Percentiles rank a stretch among this genome's conserved stretches.
Conservation (phyloP, 2,797 vertebrate species). For the Anguilla pacifica region DNA sequence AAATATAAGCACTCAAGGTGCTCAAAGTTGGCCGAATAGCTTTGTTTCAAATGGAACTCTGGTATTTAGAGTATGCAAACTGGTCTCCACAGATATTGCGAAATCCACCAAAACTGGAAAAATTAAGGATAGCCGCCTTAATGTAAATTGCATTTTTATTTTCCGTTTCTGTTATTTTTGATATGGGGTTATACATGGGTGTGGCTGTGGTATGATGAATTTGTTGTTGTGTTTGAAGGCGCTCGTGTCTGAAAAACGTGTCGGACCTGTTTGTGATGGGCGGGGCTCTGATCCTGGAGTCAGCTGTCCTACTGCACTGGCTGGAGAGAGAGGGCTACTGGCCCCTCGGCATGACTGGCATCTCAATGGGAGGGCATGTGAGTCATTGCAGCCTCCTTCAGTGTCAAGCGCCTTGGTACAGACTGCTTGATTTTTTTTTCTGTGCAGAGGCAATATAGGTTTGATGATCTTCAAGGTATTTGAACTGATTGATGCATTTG, state of each 20-base stretch:
- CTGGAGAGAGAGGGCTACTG: slow-evolving; percentile 93
- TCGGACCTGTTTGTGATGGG: slow-evolving; percentile 99
- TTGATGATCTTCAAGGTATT: background rate
- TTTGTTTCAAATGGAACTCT: no score
- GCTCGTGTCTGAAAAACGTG: slow-evolving; percentile 94
- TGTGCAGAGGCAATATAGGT: background rate
- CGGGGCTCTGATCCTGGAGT: slow-evolving; percentile 92
- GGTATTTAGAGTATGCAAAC: no score
- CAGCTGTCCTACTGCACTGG: slow-evolving; percentile 90
- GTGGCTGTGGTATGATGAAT: background rate
- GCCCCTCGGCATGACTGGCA: slow-evolving; percentile 95
- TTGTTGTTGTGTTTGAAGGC: slow-evolving; percentile 62
- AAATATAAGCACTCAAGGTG: no score
- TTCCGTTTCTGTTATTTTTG: background rate
- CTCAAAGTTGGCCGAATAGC: no score
- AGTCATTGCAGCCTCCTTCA: slow-evolving; percentile 54
- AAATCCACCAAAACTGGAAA: no score
- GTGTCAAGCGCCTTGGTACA: background rate
- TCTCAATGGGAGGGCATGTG: slow-evolving; percentile 99
- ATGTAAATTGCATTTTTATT: background rate
- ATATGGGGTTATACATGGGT: background rate
- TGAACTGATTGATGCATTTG: background rate
- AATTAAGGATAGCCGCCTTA: background rate
- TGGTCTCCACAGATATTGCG: no score
- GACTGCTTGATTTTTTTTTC: background rate